Evolutionary conservation across 2,888 invertebrate genomes (phyloP).

Genomic region (Criorhina ranunculi): DNA sequence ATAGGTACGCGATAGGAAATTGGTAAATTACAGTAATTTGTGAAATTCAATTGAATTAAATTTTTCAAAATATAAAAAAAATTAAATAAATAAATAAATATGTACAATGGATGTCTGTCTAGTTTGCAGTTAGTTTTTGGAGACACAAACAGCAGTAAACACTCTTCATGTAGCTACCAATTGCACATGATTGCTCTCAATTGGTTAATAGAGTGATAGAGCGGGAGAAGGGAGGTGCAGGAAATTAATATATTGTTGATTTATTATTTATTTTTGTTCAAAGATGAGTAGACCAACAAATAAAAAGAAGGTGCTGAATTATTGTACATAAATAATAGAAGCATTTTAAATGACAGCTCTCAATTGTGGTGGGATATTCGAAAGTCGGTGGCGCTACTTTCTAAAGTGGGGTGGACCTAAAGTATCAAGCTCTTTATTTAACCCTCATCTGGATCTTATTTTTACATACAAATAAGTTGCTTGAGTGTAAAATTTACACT

Average conservation of each 20-base stretch:
- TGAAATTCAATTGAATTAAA: conserved; percentile 48
- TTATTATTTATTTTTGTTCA: not conserved
- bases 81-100: conserved; percentile 24
- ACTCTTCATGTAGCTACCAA: conserved; percentile 2
- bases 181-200: conserved; percentile 49
- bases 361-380: not conserved
- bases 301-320: conserved; percentile 1
- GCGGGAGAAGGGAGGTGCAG: conserved; percentile 7
- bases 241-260: conserved; percentile 8
- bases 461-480: too few species aligned
- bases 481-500: too few species aligned
- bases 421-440: too few species aligned
- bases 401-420: too few species aligned
- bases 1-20: conserved; percentile 18
- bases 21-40: conserved; percentile 46
- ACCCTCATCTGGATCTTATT: too few species aligned
- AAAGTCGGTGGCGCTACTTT: too few species aligned
- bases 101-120: not conserved
- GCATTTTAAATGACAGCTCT: not conserved
- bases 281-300: not conserved
- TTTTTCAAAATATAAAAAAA: too few species aligned
- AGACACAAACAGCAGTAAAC: not conserved
- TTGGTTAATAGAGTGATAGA: conserved; percentile 20
- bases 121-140: conserved; percentile 5
- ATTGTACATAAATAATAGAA: not conserved